These are phyloP conservation scores for Hydrotaea diabolus DNA, from an alignment of 2,888 invertebrate species.

Conservation along the genomic window DNA sequence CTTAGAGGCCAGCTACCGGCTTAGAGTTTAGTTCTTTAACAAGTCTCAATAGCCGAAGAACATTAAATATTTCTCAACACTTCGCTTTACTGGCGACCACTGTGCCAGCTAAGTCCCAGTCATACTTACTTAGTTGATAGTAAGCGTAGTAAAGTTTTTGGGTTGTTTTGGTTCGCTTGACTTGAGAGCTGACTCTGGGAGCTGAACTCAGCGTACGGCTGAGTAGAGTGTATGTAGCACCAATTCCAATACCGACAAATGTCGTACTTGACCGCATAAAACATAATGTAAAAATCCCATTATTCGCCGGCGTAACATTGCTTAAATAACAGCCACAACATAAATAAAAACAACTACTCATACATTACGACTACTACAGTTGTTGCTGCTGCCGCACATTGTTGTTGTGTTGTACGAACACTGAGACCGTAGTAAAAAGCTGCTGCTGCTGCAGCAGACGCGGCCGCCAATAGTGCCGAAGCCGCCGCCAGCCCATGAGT, in stretches of 20 bases:
- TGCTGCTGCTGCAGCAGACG: not conserved
- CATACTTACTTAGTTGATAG: slow-evolving; percentile 1
- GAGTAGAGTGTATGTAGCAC: slow-evolving; percentile 54
- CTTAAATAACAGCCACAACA: slow-evolving; percentile 69
- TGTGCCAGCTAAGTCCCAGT: not conserved
- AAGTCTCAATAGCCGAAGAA: no score
- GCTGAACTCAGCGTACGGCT: slow-evolving; percentile 34
- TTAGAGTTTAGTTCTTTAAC: no score
- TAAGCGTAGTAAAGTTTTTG: slow-evolving; percentile 24
- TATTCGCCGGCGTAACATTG: slow-evolving; percentile 69
- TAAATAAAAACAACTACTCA: slow-evolving; percentile 60
- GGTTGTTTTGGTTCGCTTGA: slow-evolving; percentile 32
- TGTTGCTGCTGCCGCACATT: slow-evolving; percentile 21
- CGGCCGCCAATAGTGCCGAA: not conserved
- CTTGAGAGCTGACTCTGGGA: slow-evolving; percentile 25
- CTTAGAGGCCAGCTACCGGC: no score
- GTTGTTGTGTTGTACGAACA: no score
- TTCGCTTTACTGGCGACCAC: no score
- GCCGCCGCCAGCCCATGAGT: not conserved
- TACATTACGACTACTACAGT: slow-evolving; percentile 36
- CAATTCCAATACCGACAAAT: slow-evolving; percentile 65
- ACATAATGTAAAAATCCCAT: slow-evolving; percentile 72
- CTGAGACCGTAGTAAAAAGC: no score
- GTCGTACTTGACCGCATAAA: slow-evolving; percentile 75
- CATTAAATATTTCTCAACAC: no score